Evolutionary conservation across 2,113 vertebrate species (phyloP), one percentile per base, ranked within the genome.

Genomic region (Semnopithecus entellus): DNA sequence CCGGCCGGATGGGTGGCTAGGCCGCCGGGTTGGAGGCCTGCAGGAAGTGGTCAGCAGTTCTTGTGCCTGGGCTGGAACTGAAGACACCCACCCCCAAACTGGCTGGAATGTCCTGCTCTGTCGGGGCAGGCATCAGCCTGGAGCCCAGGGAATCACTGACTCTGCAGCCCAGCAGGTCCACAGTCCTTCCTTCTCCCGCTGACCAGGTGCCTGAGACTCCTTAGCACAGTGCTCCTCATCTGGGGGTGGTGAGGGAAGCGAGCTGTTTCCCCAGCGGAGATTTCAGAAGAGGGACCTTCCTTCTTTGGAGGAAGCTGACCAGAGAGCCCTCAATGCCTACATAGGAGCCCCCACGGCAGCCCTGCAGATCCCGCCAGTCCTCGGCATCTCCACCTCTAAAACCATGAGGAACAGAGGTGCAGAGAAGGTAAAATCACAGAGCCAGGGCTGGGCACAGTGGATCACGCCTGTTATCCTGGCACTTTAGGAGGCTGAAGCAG

Each of bases 11-110:
- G 95, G 40, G 30, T 8, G 30, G 50, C n/a, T 22, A 0, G 45
- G 45, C 9, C 23, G 2, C 40, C 0, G 0, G 85, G 70, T 17
- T 4, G 0, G 10, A 52, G 64, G 38, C 30, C 73, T 1, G 20
- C 82, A 86, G 96, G 95, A 97, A 97, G 59, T 3, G 0, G 80
- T 86, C 95, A 95, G 93, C 93, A 85, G 43, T 91, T 89, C 50
- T n/a, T 0, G 1, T 1, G 78, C 57, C 84, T 68, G 9, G 5
- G 70, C 85, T 2, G 12, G 78, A 50, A 55, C 91, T 7, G 1
- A 70, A 45, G 91, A 32, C 59, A 14, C 88, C 55, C 38, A 23
- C 23, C 64, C 66, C 17, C 35, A 57, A 1, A 20, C 70, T 2
- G 27, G 5, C 52, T 0, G 8, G 61, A 73, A 52, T 0, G 2